phyloP scores from a whole-genome alignment of 2,888 invertebrate genomes.

The Anoplius nigerrimus region DNA sequence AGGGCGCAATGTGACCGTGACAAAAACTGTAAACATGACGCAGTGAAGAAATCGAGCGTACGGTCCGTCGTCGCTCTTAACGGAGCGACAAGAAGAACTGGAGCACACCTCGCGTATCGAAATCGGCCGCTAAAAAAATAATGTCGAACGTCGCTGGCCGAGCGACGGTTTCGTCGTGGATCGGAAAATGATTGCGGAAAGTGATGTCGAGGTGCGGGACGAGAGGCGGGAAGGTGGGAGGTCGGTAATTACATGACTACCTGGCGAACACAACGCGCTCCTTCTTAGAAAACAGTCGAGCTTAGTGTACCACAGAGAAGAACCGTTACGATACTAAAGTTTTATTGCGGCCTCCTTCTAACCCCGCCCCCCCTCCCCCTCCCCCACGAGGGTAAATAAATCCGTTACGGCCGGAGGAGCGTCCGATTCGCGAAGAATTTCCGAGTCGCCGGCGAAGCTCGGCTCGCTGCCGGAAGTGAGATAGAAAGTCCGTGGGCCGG shows the following conservation, averaged over 20 bases:
- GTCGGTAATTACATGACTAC: conserved; percentile 28
- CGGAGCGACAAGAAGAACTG: neutral
- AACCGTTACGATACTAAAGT: conserved; percentile 50
- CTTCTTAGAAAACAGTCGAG: conserved; percentile 29
- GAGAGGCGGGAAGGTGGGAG: neutral
- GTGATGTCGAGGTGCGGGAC: too few species aligned
- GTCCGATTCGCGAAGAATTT: too few species aligned
- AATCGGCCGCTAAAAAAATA: neutral
- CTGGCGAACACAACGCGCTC: conserved; percentile 14
- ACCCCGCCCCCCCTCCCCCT: neutral
- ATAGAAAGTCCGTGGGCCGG: too few species aligned
- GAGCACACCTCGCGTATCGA: neutral
- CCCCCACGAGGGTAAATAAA: neutral
- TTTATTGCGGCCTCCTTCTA: conserved; percentile 43
- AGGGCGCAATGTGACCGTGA: neutral
- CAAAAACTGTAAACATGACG: neutral
- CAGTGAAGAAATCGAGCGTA: neutral
- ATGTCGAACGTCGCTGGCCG: neutral
- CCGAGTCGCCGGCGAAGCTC: too few species aligned
- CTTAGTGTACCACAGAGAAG: conserved; percentile 36
- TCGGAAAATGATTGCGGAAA: too few species aligned
- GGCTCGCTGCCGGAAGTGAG: too few species aligned
- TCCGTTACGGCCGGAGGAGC: too few species aligned
- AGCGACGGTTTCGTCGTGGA: too few species aligned
- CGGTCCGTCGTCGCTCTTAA: neutral